Evolutionary conservation across 2,797 vertebrate genomes (phyloP).

Genomic region (Tokudaia tokunoshimensis): DNA sequence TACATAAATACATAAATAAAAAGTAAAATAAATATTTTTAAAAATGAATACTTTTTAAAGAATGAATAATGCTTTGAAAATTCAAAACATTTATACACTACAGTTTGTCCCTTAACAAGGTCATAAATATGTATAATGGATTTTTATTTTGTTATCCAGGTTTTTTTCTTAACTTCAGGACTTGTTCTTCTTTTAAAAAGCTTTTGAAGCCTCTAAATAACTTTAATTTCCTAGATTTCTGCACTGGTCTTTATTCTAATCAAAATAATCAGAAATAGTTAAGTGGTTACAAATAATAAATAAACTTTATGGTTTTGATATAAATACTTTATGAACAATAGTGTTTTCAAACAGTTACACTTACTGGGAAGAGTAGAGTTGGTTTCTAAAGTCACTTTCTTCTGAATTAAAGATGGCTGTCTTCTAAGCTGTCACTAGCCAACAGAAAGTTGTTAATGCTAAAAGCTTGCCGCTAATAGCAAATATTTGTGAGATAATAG

Average conservation of each 20-base stretch:
- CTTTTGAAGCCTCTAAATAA: not conserved
- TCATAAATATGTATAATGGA: not conserved
- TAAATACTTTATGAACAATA: not conserved
- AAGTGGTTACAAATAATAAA: not conserved
- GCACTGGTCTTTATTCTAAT: not conserved
- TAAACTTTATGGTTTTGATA: not conserved
- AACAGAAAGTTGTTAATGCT: not conserved
- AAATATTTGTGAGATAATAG: not conserved
- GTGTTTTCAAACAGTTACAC: not conserved
- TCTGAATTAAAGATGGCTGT: not conserved
- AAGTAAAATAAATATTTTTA: not conserved
- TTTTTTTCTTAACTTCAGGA: not conserved
- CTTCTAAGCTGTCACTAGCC: not conserved
- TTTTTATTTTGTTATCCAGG: not conserved
- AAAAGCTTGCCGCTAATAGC: not conserved
- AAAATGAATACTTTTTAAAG: not conserved
- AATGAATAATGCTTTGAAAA: not conserved
- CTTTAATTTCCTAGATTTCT: not conserved
- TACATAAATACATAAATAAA: not conserved
- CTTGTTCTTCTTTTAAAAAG: conserved; percentile 15
- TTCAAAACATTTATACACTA: not conserved
- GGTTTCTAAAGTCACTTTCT: not conserved
- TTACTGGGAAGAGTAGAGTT: not conserved
- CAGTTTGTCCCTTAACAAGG: not conserved
- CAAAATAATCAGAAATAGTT: not conserved